Percentiles rank a stretch among this genome's conserved stretches.
phyloP scores from a whole-genome alignment of 2,888 invertebrate genomes.

The Thera britannica region DNA sequence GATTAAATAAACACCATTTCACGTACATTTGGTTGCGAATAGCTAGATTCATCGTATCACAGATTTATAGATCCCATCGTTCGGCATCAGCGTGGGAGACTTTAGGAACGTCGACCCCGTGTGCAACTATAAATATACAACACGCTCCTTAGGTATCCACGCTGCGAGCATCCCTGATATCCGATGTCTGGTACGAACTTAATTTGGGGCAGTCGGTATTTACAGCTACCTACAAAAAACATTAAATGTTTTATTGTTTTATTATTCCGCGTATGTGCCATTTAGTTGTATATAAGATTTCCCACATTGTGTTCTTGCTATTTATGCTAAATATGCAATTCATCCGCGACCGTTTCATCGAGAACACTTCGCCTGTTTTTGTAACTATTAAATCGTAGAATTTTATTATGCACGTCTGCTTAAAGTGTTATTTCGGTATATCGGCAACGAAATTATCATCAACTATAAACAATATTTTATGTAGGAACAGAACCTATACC shows the following conservation, averaged over 20 bases:
- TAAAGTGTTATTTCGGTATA: neutral
- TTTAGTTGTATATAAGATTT: neutral
- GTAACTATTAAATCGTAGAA: no score
- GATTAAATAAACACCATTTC: slow-evolving; percentile 9
- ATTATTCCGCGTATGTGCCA: neutral
- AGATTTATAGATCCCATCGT: slow-evolving; percentile 66
- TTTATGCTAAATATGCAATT: no score
- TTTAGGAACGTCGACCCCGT: slow-evolving; percentile 79
- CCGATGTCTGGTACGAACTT: slow-evolving; percentile 44
- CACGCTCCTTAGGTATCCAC: slow-evolving; percentile 68
- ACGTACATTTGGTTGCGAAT: slow-evolving; percentile 46
- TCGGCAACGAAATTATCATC: neutral
- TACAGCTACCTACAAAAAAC: neutral
- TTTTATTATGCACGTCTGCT: neutral
- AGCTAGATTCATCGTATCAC: slow-evolving; percentile 46
- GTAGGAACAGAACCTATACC: slow-evolving; percentile 13
- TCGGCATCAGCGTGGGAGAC: slow-evolving; percentile 75
- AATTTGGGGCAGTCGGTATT: slow-evolving; percentile 30
- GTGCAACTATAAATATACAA: slow-evolving; percentile 78
- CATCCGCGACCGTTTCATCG: no score
- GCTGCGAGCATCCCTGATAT: slow-evolving; percentile 59
- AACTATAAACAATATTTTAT: neutral
- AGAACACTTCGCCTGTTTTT: no score
- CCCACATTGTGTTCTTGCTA: no score
- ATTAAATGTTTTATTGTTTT: neutral